phyloP scores from a whole-genome alignment of 2,888 invertebrate genomes.

The Zygaena filipendulae region DNA sequence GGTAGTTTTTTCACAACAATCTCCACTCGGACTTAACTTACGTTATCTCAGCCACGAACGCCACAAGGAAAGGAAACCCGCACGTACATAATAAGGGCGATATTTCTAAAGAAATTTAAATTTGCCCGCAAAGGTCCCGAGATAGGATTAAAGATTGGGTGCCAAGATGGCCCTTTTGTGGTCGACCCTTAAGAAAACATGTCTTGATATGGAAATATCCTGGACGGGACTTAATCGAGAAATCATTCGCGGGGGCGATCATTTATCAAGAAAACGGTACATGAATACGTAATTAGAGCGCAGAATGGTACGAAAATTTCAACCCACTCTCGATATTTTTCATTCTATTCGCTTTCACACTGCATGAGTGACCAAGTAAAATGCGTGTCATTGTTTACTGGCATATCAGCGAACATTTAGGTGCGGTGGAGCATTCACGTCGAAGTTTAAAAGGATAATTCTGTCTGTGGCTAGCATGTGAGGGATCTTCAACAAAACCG shows the following conservation, averaged over 20 bases:
- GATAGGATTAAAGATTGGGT: constrained; percentile 70
- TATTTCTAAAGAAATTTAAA: constrained; percentile 71
- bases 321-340: background rate
- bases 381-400: constrained; percentile 37
- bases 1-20: constrained; percentile 68
- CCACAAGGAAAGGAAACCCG: constrained; percentile 65
- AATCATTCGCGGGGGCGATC: constrained; percentile 61
- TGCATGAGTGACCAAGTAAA: constrained; percentile 44
- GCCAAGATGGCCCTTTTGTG: constrained; percentile 67
- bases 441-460: constrained; percentile 56
- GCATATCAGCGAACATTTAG: constrained; percentile 45
- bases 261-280: constrained; percentile 52
- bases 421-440: constrained; percentile 42
- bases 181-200: constrained; percentile 68
- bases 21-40: constrained; percentile 68
- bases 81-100: constrained; percentile 68
- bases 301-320: background rate
- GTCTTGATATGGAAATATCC: constrained; percentile 69
- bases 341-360: too few species aligned
- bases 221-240: constrained; percentile 54
- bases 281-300: constrained; percentile 52
- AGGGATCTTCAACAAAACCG: constrained; percentile 27
- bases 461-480: constrained; percentile 34
- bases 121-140: constrained; percentile 68
- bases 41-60: constrained; percentile 65